phyloP scores from a whole-genome alignment of 2,113 vertebrate genomes.

The Larimichthys crocea region DNA sequence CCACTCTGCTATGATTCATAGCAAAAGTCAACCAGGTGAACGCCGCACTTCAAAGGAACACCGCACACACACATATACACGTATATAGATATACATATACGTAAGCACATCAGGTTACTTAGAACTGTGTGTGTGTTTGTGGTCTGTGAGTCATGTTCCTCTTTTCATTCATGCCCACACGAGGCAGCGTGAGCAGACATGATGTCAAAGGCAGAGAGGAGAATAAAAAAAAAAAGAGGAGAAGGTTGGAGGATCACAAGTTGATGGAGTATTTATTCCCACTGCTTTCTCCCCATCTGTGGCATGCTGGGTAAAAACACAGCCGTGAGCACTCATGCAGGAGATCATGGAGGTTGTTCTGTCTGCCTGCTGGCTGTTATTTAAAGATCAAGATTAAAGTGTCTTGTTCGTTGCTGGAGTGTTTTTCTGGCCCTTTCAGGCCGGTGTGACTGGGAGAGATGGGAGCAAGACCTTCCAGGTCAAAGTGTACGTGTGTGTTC shows the following conservation, averaged over 20 bases:
- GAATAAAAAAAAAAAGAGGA: conserved; percentile 6
- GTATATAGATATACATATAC: not conserved
- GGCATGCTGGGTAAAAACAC: conserved; percentile 5
- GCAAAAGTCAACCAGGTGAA: conserved; percentile 17
- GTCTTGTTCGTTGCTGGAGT: not conserved
- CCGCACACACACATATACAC: not conserved
- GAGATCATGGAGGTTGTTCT: not conserved
- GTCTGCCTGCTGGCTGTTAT: conserved; percentile 13
- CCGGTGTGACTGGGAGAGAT: not conserved
- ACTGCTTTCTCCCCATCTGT: not conserved
- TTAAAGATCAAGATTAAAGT: conserved; percentile 48
- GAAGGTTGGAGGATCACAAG: not conserved
- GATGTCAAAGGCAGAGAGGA: conserved; percentile 43
- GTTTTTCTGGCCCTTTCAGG: conserved; percentile 14
- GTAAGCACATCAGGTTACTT: conserved; percentile 7
- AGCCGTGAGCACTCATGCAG: conserved; percentile 24
- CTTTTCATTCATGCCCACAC: conserved; percentile 71
- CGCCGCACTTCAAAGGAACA: conserved; percentile 1
- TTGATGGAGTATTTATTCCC: conserved; percentile 23
- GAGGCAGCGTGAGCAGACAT: conserved; percentile 3
- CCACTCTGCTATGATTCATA: conserved; percentile 35
- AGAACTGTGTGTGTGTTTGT: conserved; percentile 41
- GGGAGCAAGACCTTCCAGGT: conserved; percentile 18
- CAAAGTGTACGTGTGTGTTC: conserved; percentile 14
- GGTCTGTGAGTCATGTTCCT: conserved; percentile 58